Conservation (phyloP, 2,888 invertebrate genomes). For the Hirtodrosophila confusa region DNA sequence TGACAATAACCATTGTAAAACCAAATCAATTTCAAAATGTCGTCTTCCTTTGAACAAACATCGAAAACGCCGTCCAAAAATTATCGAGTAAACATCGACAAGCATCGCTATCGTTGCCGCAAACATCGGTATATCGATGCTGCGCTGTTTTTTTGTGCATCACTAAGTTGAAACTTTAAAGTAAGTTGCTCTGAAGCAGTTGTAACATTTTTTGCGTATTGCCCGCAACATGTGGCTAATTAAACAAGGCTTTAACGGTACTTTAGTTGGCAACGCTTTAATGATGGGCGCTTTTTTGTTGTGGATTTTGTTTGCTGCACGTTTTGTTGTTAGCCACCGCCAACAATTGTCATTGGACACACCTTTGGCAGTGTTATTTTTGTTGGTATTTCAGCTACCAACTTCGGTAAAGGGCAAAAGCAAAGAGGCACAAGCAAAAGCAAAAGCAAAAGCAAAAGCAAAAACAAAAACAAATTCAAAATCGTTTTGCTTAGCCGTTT, state of each 20-base stretch:
- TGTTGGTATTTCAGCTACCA: slow-evolving; percentile 61
- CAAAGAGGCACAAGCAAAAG: background rate
- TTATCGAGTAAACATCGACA: no score
- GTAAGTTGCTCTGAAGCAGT: background rate
- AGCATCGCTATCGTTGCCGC: no score
- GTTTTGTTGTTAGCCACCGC: slow-evolving; percentile 21
- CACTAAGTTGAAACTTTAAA: background rate
- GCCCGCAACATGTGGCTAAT: slow-evolving; percentile 44
- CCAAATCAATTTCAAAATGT: no score
- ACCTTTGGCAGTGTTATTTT: slow-evolving; percentile 56
- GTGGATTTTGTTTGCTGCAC: slow-evolving; percentile 34
- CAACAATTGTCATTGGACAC: slow-evolving; percentile 58
- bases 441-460: background rate
- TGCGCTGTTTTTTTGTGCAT: background rate
- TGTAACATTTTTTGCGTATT: slow-evolving; percentile 20
- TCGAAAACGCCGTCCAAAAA: no score
- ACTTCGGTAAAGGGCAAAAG: slow-evolving; percentile 58
- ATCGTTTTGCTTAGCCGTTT: slow-evolving; percentile 52
- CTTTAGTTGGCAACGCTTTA: slow-evolving; percentile 14
- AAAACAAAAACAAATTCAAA: background rate
- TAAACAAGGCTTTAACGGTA: slow-evolving; percentile 25
- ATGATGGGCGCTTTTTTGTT: slow-evolving; percentile 33
- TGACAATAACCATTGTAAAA: no score
- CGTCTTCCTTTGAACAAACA: no score
- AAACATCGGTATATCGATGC: no score